A percentile compares a stretch with the other conserved stretches of the same genome.
Conservation (phyloP, 2,113 vertebrate genomes). For the Proteles cristata region DNA sequence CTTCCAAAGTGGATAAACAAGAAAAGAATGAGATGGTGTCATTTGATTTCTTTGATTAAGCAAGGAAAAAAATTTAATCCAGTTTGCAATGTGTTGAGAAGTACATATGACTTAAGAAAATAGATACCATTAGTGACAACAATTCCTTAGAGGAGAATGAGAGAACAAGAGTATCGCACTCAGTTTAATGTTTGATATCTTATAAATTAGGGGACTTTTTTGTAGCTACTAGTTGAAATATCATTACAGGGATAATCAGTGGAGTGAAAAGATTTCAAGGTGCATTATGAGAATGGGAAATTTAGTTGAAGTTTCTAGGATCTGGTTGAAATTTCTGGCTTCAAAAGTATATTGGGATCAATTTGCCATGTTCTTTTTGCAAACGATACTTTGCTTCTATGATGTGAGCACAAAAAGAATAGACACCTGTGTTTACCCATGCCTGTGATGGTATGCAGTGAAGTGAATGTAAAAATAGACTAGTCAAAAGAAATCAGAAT, state of each 20-base stretch:
- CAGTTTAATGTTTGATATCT: neutral
- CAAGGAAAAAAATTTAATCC: neutral
- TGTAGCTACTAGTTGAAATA: neutral
- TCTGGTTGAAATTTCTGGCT: neutral
- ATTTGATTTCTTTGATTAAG: neutral
- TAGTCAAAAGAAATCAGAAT: neutral
- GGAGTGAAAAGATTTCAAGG: neutral
- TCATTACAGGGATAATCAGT: neutral
- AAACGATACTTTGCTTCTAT: neutral
- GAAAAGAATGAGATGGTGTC: neutral
- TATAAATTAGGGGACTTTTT: neutral
- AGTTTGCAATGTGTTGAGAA: neutral
- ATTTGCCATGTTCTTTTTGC: neutral
- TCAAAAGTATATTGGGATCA: neutral
- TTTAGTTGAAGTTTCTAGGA: neutral
- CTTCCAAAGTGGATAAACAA: neutral
- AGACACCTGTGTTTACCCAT: neutral
- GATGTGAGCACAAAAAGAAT: neutral
- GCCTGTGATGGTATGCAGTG: neutral
- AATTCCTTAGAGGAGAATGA: neutral
- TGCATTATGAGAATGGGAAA: neutral
- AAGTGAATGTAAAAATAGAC: neutral
- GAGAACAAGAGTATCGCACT: neutral
- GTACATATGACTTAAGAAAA: neutral
- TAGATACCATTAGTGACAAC: neutral